phyloP scores from a whole-genome alignment of 2,113 vertebrate species.

The Hiodon tergisus region DNA sequence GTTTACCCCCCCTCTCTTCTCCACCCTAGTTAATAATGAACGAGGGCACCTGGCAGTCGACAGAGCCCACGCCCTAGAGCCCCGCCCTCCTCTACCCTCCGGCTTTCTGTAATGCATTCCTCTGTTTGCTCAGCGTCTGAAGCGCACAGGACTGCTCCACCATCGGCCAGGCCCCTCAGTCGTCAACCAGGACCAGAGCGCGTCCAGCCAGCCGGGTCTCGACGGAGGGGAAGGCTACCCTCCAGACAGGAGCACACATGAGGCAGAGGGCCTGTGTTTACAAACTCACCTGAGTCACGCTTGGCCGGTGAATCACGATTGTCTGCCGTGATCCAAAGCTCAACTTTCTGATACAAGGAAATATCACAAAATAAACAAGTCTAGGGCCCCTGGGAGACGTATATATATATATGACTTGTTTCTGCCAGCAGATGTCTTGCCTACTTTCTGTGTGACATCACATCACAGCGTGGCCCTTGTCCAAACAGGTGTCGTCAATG shows the following conservation, averaged over 20 bases:
- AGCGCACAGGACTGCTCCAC: neutral
- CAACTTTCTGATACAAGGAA: constrained; percentile 1
- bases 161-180: neutral
- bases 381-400: neutral
- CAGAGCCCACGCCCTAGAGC: neutral
- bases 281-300: neutral
- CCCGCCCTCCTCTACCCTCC: neutral
- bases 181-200: too few relatives aligned
- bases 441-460: neutral
- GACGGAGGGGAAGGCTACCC: too few relatives aligned
- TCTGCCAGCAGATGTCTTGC: neutral
- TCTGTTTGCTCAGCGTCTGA: too few relatives aligned
- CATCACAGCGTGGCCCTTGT: neutral
- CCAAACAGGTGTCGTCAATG: neutral
- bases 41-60: neutral
- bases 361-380: neutral
- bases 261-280: neutral
- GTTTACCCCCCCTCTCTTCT: neutral
- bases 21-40: neutral
- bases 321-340: neutral
- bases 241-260: too few relatives aligned
- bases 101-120: too few relatives aligned
- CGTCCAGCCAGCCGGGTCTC: too few relatives aligned
- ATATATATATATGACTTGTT: too few relatives aligned
- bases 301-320: neutral